Percentiles rank a stretch among this genome's conserved stretches.
Evolutionary conservation across 1,140 invertebrate genomes (phyloP).

Genomic region (Bilobella aurantiaca): DNA sequence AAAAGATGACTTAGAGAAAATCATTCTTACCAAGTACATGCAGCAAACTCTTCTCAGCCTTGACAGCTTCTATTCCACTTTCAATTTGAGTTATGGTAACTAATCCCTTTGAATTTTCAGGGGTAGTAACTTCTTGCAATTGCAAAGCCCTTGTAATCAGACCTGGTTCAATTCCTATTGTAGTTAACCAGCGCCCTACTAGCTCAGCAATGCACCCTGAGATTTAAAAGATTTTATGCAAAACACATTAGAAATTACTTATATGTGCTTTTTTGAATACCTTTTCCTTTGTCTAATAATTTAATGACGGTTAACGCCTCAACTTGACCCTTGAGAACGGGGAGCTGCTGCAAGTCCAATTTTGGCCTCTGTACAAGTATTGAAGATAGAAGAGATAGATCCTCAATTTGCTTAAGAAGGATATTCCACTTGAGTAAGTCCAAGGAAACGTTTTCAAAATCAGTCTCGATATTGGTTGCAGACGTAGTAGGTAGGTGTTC

Average conservation of each 20-base stretch:
- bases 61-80: slow-evolving; percentile 29
- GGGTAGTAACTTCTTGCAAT: background rate
- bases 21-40: slow-evolving; percentile 35
- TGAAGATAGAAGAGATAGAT: slow-evolving; percentile 62
- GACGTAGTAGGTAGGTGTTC: background rate
- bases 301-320: slow-evolving; percentile 59
- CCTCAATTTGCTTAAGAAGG: slow-evolving; percentile 76
- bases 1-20: too few relatives aligned
- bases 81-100: background rate
- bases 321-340: slow-evolving; percentile 45
- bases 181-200: slow-evolving; percentile 66
- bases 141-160: slow-evolving; percentile 39
- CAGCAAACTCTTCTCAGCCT: slow-evolving; percentile 14
- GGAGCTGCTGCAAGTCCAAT: slow-evolving; percentile 41
- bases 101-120: background rate
- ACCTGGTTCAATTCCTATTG: slow-evolving; percentile 55
- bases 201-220: slow-evolving; percentile 64
- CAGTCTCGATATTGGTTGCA: slow-evolving; percentile 27
- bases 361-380: slow-evolving; percentile 50
- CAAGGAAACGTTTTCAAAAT: slow-evolving; percentile 73
- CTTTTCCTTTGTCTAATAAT: slow-evolving; percentile 67
- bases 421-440: slow-evolving; percentile 76
- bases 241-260: slow-evolving; percentile 3
- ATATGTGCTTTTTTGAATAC: slow-evolving; percentile 36
- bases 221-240: slow-evolving; percentile 13